Base-by-base conservation (phyloP, 1,140 invertebrate genomes). In the Augochlora pura region DNA sequence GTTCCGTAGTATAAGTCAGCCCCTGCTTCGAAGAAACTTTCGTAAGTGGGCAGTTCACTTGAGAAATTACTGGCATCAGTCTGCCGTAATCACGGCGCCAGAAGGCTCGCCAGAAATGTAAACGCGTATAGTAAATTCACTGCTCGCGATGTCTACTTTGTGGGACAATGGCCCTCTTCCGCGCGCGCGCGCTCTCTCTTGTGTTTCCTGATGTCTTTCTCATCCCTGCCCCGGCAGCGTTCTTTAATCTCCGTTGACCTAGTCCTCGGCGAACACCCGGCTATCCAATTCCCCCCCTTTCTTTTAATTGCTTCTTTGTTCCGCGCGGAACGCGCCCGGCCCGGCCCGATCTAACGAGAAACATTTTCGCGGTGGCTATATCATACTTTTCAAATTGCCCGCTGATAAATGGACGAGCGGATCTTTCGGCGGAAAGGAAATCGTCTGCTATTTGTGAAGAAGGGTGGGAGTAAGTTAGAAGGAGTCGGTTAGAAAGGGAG, bases 41-140 rank as follows among this genome's bases (percentile, higher is more conserved):
- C 67, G 75, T 82, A 86, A 87, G 82, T 84, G 78, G 85, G 85
- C 83, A 86, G 85, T 86, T 87, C 80, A 77, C 75, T 21, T 79
- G 86, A 87, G 85, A 84, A 84, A 87, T 87, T 79, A 82, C 78
- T 77, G 62, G 67, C 86, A 87, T 87, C 79, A 77, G 74, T 87
- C 86, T 74, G 82, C 73, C 82, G 81, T 87, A 86, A 87, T 86
- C 85, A 84, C 74, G 72, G 86, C 75, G 79, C 80, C 65, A 77
- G 54, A 73, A 60, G 79, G 71, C 68, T 73, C 59, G 76, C 71
- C 70, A 77, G 80, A 86, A 76, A 82, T 86, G 80, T 83, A 86
- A 86, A 86, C 80, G 80, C 72, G 60, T 74, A 73, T 63, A 83
- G 65, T 80, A 86, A 39, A 86, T 85, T 79, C 73, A 80, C 68